Conservation (phyloP, 2,113 vertebrate genomes). For the Stictonetta naevosa region DNA sequence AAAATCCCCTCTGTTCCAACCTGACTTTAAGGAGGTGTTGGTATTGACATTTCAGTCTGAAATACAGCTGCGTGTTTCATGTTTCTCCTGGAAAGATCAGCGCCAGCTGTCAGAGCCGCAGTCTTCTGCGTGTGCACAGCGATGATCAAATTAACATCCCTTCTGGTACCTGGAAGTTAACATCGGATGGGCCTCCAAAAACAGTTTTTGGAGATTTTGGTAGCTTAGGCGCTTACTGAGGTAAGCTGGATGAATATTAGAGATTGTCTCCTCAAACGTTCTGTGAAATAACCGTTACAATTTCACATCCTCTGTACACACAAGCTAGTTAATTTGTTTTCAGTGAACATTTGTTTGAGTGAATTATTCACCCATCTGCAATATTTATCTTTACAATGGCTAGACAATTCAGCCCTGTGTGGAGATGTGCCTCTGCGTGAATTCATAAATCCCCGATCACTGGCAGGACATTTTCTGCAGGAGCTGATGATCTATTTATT, state of each 20-base stretch:
- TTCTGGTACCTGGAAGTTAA: not conserved
- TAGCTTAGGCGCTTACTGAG: not conserved
- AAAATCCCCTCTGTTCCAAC: not conserved
- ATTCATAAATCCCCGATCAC: constrained; percentile 37
- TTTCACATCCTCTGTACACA: constrained; percentile 42
- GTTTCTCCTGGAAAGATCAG: constrained; percentile 70
- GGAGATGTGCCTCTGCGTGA: not conserved
- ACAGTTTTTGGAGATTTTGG: not conserved
- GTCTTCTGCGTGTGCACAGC: not conserved
- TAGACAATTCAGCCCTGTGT: constrained; percentile 33
- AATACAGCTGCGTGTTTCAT: constrained; percentile 45
- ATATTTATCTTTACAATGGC: constrained; percentile 67
- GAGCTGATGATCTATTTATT: constrained; percentile 55
- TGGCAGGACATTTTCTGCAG: constrained; percentile 45
- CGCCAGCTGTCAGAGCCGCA: constrained; percentile 5
- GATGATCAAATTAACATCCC: not conserved
- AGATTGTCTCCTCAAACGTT: not conserved
- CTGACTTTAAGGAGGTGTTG: not conserved
- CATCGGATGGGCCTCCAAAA: not conserved
- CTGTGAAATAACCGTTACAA: constrained; percentile 9
- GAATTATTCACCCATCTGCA: constrained; percentile 70
- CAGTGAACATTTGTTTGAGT: constrained; percentile 44
- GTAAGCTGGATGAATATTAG: not conserved
- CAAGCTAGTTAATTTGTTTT: constrained; percentile 56
- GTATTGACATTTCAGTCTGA: not conserved